A percentile compares a stretch with the other conserved stretches of the same genome.
Evolutionary conservation across 2,888 invertebrate genomes (phyloP).

Genomic region (Acrobasis suavella): DNA sequence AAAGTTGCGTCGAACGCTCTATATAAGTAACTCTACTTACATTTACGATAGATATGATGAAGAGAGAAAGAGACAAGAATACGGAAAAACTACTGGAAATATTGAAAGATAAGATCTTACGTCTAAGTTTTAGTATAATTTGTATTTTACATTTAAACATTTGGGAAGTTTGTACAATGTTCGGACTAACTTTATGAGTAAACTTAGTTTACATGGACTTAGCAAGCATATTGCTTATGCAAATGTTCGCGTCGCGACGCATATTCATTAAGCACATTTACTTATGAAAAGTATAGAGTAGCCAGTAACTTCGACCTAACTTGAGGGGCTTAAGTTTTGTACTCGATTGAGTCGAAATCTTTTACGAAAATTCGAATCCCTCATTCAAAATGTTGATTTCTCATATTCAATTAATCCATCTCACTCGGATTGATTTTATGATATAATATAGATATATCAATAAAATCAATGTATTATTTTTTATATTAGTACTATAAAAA

Average conservation of each 20-base stretch:
- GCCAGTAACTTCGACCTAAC: no score
- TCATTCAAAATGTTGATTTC: no score
- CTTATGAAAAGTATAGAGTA: not conserved
- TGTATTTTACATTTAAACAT: slow-evolving; percentile 23
- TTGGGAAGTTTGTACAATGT: slow-evolving; percentile 30
- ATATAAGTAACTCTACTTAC: slow-evolving; percentile 25
- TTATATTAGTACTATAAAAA: no score
- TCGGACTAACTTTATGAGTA: not conserved
- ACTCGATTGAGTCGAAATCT: no score
- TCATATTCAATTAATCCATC: no score
- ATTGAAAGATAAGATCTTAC: slow-evolving; percentile 39
- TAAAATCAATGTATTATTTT: no score
- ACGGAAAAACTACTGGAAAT: slow-evolving; percentile 41
- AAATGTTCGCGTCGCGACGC: not conserved
- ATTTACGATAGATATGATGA: slow-evolving; percentile 48
- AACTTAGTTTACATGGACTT: not conserved
- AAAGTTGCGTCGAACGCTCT: slow-evolving; percentile 45
- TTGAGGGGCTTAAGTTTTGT: no score
- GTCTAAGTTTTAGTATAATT: slow-evolving; percentile 23
- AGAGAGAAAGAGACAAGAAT: slow-evolving; percentile 47
- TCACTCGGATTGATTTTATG: no score
- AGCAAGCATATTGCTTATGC: not conserved
- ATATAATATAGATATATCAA: no score
- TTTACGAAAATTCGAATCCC: no score
- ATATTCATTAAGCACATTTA: not conserved